Percentiles rank a stretch among this genome's conserved stretches.
phyloP scores from a whole-genome alignment of 2,113 vertebrate species.

The Tetrax tetrax region DNA sequence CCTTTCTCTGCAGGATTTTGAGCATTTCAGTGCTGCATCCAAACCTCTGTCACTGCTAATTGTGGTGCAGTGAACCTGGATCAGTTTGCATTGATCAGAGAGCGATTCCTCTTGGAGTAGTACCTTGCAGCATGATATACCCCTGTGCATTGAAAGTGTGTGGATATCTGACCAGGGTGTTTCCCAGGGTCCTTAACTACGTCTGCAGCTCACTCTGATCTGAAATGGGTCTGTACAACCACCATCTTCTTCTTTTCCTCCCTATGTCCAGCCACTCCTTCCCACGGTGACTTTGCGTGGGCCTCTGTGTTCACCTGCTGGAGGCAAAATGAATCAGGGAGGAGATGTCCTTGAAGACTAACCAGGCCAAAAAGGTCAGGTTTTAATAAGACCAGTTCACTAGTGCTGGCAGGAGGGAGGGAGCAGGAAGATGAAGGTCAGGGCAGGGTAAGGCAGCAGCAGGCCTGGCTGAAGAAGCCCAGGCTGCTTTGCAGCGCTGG shows the following conservation, averaged over 20 bases:
- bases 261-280: not conserved
- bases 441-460: not conserved
- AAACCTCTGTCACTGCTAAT: not conserved
- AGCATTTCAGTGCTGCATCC: not conserved
- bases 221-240: not conserved
- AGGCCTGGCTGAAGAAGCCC: not conserved
- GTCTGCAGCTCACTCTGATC: not conserved
- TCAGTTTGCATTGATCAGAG: not conserved
- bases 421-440: not conserved
- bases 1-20: not conserved
- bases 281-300: not conserved
- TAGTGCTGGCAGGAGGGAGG: not conserved
- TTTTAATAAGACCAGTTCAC: not conserved
- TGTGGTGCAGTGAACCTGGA: not conserved
- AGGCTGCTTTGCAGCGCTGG: not conserved
- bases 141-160: not conserved
- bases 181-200: not conserved
- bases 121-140: not conserved
- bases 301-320: not conserved
- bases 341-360: not conserved
- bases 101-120: not conserved
- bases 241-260: not conserved
- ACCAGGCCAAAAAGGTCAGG: not conserved
- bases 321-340: fast-evolving
- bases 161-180: not conserved